Evolutionary conservation across 2,888 invertebrate species (phyloP), one percentile per base, ranked within the genome.

Genomic region (Tachina lurida): DNA sequence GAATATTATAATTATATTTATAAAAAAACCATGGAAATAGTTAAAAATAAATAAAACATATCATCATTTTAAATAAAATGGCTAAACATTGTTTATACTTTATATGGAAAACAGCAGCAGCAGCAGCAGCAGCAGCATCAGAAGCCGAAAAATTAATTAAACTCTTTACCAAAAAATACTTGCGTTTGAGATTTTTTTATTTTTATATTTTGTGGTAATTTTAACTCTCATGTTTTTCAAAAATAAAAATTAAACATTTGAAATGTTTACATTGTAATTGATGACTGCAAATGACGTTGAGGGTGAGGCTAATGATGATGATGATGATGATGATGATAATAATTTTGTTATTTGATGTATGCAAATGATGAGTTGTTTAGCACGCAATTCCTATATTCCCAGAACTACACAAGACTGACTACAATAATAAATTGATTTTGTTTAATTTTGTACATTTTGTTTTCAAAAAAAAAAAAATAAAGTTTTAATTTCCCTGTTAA

Each of bases 261-360:
- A 77, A 73, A 60, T 83, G 77, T 83, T 83, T 83, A 77, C 83
- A 60, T 47, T 71, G 65, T 58, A 71, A 71, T 62, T 8, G 19
- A 43, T 17, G 19, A 74, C 31, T 54, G n/a, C 10, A 17, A 17
- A 10, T 54, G 12, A 62, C 52, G 31, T 70, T n/a, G 31, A 62
- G 47, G 31, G 12, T 17, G 56, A 22, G 22, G 31, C 17, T 19
- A 13, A 41, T 39, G 2, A 19, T 15, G n/a, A 56, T 31, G 10
- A 71, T 43, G 3, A 41, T 39, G 2, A 19, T 15, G n/a, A 56
- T 31, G 10, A 71, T 43, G 3, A 71, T 56, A 45, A 52, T 43
- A 10, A 65, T 65, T 4, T 13, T 1, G n/a, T 17, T 58, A 10
- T 10, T 31, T 41, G 52, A 41, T 68, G 3, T 13, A 68, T 52